phyloP scores from a whole-genome alignment of 1,140 invertebrate genomes.

The Cyclina sinensis region DNA sequence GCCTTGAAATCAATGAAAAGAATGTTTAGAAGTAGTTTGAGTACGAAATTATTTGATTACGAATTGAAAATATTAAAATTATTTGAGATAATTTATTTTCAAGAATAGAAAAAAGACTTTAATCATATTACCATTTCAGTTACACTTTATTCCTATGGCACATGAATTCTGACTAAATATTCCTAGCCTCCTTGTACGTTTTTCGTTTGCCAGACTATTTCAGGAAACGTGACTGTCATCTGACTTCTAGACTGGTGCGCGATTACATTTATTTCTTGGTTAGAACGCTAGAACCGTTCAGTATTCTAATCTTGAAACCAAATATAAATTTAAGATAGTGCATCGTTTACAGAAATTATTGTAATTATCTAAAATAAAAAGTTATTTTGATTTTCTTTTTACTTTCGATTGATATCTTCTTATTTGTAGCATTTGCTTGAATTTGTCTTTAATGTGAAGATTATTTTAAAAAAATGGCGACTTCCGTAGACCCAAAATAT shows the following conservation, averaged over 20 bases:
- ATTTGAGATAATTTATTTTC: neutral
- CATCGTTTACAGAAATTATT: neutral
- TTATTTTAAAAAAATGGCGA: slow-evolving; percentile 53
- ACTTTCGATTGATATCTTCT: too few relatives aligned
- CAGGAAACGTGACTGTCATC: slow-evolving; percentile 50
- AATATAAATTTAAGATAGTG: too few relatives aligned
- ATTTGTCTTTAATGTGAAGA: too few relatives aligned
- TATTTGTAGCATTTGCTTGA: too few relatives aligned
- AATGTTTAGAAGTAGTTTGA: too few relatives aligned
- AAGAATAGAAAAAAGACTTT: neutral
- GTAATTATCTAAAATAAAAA: neutral
- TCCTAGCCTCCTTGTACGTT: neutral
- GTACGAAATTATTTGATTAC: too few relatives aligned
- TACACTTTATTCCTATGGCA: neutral
- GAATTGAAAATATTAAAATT: too few relatives aligned
- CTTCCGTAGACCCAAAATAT: slow-evolving; percentile 21
- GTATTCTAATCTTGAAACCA: too few relatives aligned
- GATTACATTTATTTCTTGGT: neutral
- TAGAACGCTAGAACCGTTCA: neutral
- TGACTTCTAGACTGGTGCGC: slow-evolving; percentile 23
- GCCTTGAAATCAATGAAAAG: too few relatives aligned
- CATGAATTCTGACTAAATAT: neutral
- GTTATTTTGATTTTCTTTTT: too few relatives aligned
- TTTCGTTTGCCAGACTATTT: neutral
- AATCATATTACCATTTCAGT: neutral